phyloP scores from a whole-genome alignment of 1,140 invertebrate genomes.

The Zaprionus gabonicus region DNA sequence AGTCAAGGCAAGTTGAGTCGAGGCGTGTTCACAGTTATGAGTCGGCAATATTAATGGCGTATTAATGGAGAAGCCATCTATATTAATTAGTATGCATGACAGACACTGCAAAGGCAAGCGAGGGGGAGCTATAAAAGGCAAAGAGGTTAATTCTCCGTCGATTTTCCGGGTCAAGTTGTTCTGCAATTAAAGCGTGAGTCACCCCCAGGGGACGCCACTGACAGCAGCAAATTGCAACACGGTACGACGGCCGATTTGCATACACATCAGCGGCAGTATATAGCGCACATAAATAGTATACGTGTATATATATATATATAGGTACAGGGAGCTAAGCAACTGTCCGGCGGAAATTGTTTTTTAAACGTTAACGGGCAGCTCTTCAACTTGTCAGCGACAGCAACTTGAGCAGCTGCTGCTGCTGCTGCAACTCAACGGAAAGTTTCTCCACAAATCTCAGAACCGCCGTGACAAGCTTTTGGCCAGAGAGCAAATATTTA shows the following conservation, averaged over 20 bases:
- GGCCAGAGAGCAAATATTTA: slow-evolving; percentile 72
- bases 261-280: slow-evolving; percentile 12
- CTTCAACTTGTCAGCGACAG: slow-evolving; percentile 46
- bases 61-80: slow-evolving; percentile 37
- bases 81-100: slow-evolving; percentile 58
- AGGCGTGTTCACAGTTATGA: slow-evolving; percentile 18
- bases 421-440: slow-evolving; percentile 26
- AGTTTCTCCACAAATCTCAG: slow-evolving; percentile 40
- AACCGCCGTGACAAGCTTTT: slow-evolving; percentile 58
- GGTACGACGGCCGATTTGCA: slow-evolving; percentile 18
- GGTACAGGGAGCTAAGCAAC: background rate
- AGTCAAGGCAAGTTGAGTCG: background rate
- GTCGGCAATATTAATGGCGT: slow-evolving; percentile 27
- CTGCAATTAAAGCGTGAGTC: slow-evolving; percentile 8
- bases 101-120: background rate
- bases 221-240: slow-evolving; percentile 21
- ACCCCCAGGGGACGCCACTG: background rate
- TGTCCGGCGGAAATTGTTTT: slow-evolving; percentile 38
- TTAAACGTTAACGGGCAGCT: slow-evolving; percentile 28
- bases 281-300: background rate
- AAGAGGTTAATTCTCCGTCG: slow-evolving; percentile 15
- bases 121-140: background rate
- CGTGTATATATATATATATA: background rate
- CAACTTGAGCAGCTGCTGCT: background rate
- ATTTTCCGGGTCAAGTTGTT: slow-evolving; percentile 16